Base-by-base conservation (phyloP, 2,113 vertebrate genomes). In the Cebidichthys violaceus region DNA sequence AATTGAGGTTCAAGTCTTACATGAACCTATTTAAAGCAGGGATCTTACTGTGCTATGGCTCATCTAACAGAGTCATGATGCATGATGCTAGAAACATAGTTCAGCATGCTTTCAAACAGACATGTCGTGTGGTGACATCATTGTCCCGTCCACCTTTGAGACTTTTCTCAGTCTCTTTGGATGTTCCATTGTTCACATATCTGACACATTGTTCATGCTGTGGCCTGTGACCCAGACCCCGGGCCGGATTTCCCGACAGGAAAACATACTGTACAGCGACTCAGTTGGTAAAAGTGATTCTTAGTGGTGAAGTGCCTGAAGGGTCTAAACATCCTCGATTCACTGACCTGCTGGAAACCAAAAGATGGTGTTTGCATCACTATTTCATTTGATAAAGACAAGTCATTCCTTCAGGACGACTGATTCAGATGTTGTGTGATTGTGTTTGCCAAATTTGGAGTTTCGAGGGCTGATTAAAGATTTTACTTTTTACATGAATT, bases 161-260 rank as follows among this genome's bases (percentile, higher is more conserved):
- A 70, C 22, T 65, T 47, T 10, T 22, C 24, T 6, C 7, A 11
- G n/a, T 43, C 29, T 66, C 17, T 75, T 75, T 67, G 4, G 73
- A 50, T 18, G 73, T 9, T 70, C 50, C 52, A 77, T 85, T 83
- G 85, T 87, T 82, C 57, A 17, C 33, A 0, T 45, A 5, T 67
- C 14, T 27, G 55, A 55, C 62, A 13, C 82, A 87, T 84, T 86
- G 89, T 89, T 80, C 1, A 0, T 10, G 18, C n/a, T 17, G 57
- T 24, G 66, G 59, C 61, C 52, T 20, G 35, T 11, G 78, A 75
- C 79, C 17, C 24, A 0, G 60, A 27, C 13, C 4, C 39, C 29
- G 45, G 52, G 31, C 59, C 24, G 54, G 61, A 78, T 66, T 85
- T 92, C 89, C 91, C 87, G 80, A 37, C 82, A 89, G 89, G 82